Conservation (phyloP, 2,888 invertebrate species). For the Nesidiocoris tenuis region DNA sequence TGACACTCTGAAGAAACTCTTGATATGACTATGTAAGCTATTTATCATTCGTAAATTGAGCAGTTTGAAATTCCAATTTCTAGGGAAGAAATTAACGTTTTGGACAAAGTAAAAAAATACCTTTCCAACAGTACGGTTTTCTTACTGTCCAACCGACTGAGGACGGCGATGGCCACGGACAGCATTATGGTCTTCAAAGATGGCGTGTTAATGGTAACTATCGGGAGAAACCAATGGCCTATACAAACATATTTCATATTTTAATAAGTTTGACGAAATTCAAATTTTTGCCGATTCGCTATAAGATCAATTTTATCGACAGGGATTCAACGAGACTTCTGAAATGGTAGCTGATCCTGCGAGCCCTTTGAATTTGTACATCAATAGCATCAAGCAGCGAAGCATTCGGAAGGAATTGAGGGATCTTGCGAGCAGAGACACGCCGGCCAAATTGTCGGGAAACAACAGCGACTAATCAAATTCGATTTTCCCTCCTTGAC, state of each 20-base stretch:
- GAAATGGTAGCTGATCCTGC: conserved; percentile 7
- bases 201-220: conserved; percentile 20
- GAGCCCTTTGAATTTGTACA: conserved; percentile 25
- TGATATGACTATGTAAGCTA: no score
- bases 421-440: not conserved
- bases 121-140: conserved; percentile 18
- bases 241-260: not conserved
- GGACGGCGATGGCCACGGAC: not conserved
- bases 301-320: no score
- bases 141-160: conserved; percentile 31
- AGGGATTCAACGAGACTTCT: conserved; percentile 4
- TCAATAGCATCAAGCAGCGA: conserved; percentile 16
- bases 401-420: conserved; percentile 17
- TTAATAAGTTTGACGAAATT: no score
- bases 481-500: no score
- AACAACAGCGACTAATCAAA: not conserved
- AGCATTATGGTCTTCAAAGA: conserved; percentile 34
- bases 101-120: conserved; percentile 17
- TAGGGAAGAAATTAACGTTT: conserved; percentile 13
- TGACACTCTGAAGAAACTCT: no score
- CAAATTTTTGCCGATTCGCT: no score
- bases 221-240: no score
- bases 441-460: not conserved
- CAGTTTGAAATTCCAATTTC: not conserved
- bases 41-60: no score